Evolutionary conservation across 2,797 vertebrate species (phyloP).

Genomic region (Danio aesculapii): DNA sequence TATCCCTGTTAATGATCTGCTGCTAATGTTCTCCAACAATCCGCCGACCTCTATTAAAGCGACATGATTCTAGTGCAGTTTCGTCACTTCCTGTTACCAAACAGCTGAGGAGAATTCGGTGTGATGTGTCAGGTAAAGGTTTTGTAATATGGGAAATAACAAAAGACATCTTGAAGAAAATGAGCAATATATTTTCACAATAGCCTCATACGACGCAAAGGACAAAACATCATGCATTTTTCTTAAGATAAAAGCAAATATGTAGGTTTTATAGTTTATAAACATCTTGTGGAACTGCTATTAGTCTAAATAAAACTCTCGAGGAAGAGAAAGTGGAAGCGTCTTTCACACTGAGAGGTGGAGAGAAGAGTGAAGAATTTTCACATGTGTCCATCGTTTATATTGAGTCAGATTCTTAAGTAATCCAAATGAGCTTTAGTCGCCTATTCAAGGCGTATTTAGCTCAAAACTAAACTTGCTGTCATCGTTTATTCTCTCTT

Average conservation of each 20-base stretch:
- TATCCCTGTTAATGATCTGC: background rate
- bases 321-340: background rate
- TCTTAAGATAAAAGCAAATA: no score
- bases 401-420: no score
- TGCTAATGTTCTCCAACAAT: background rate
- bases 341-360: background rate
- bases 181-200: background rate
- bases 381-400: background rate
- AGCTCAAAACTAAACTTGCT: no score
- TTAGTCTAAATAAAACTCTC: background rate
- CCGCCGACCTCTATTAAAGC: constrained; percentile 27
- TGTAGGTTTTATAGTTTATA: no score
- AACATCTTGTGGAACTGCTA: background rate
- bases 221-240: no score
- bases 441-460: no score
- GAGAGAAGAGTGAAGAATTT: background rate
- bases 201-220: no score
- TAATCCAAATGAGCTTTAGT: no score
- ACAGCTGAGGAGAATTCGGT: background rate
- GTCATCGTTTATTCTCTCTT: no score
- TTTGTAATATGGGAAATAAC: background rate
- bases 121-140: background rate
- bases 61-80: constrained; percentile 14
- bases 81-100: constrained; percentile 43
- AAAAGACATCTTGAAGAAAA: background rate